Percentiles rank a stretch among this genome's conserved stretches.
These are phyloP conservation scores for Acronicta alni DNA, from an alignment of 2,888 invertebrate species.

Conservation along the genomic window DNA sequence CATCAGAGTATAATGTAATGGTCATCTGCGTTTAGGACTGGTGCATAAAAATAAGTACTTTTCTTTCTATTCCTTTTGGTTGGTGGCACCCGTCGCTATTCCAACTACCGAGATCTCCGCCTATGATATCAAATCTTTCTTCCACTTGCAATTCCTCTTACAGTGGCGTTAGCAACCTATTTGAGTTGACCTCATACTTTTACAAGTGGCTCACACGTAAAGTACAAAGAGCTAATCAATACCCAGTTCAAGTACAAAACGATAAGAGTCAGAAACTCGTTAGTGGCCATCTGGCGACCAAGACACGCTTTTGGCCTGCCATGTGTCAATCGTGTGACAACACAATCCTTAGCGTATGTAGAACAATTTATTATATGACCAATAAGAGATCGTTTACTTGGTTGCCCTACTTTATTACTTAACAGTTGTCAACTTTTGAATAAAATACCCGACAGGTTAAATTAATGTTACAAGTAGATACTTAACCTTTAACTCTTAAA, in stretches of 20 bases:
- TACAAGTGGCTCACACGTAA: background rate
- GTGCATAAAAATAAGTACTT: too few relatives aligned
- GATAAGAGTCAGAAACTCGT: slow-evolving; percentile 13
- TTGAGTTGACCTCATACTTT: background rate
- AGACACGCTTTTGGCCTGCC: slow-evolving; percentile 47
- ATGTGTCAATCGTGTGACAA: slow-evolving; percentile 50
- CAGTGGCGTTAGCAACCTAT: too few relatives aligned
- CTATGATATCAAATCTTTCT: too few relatives aligned
- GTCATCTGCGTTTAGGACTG: too few relatives aligned
- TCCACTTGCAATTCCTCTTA: too few relatives aligned
- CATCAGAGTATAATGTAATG: too few relatives aligned
- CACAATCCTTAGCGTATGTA: slow-evolving; percentile 35
- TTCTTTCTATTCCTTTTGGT: too few relatives aligned
- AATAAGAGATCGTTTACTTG: slow-evolving; percentile 47
- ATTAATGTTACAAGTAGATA: too few relatives aligned
- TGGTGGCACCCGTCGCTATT: too few relatives aligned
- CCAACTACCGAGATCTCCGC: too few relatives aligned
- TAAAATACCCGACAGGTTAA: background rate
- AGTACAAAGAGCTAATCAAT: background rate
- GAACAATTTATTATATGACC: slow-evolving; percentile 35
- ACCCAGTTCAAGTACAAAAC: background rate
- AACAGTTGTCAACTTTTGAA: slow-evolving; percentile 17
- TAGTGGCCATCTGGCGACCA: slow-evolving; percentile 54
- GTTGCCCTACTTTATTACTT: slow-evolving; percentile 52
- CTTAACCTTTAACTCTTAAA: too few relatives aligned